Evolutionary conservation across 2,113 vertebrate species (phyloP), one percentile per base, ranked within the genome.

Genomic region (Coturnix japonica): DNA sequence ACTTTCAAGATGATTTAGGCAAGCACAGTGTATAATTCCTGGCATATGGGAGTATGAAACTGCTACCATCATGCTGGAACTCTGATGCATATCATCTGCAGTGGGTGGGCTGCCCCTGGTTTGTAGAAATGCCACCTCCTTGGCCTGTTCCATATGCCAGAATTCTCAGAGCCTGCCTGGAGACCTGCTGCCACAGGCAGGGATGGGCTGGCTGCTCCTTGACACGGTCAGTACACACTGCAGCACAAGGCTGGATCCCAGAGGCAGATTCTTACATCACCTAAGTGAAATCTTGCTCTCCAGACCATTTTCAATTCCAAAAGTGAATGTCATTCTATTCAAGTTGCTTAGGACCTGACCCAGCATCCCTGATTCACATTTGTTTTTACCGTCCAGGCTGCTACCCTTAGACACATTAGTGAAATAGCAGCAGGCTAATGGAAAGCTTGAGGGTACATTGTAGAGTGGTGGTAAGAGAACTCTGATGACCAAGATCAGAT

Each of bases 31-130:
- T 44, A 17, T 61, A 73, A 8, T 51, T 87, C 30, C 37, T n/a
- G 12, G 9, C 7, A 72, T 67, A 35, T 6, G 23, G 23, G 25
- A 59, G 47, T 31, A 21, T 17, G 35, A 49, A 71, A n/a, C 25
- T 1, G 0, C 37, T 69, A 49, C 53, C 39, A 19, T 30, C 28
- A 3, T 18, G 12, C 33, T 41, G 57, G 53, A 87, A 25, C 33
- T 77, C 37, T 28, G 57, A 30, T 16, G 43, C 8, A 1, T n/a
- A 3, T 72, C 0, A 1, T 35, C 41, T 0, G 0, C 39, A 82
- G 26, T 2, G 0, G 59, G 26, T 74, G 60, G 47, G 47, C 71
- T 64, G 60, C 87, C 20, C 11, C 33, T 83, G 39, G 8, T 20
- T 22, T 26, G 26, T 23, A 35, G 20, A 61, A 72, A 18, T 56